Evolutionary conservation across 2,888 invertebrate genomes (phyloP), one percentile per base, ranked within the genome.

Genomic region (Abrostola tripartita): DNA sequence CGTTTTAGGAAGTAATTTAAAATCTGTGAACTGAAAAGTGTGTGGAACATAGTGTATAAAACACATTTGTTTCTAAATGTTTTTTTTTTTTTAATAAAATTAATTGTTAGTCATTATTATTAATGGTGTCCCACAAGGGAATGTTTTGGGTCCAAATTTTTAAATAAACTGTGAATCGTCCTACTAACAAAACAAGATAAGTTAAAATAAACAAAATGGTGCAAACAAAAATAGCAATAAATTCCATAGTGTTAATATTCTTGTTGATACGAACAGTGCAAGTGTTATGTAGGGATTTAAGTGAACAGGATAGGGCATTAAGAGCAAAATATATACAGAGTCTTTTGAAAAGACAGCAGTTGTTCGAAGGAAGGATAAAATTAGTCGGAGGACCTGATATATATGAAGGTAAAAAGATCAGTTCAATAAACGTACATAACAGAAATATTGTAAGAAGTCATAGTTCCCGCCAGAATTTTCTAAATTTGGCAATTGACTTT

Each of bases 301-400:
- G 85, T 84, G 92, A 90, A 58, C 83, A 61, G 58, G 94, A 95
- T 59, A 89, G 94, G 65, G 81, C 86, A 2, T 70, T 82, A 1
- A 88, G 95, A 52, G 96, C 96, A 0, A 92, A 95, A 37, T 94
- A 97, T 67, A 95, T 97, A 12, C 96, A 96, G 81, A 96, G 96
- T 78, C 95, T 97, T 76, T 91, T 97, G 73, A 97, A 97, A 80
- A 95, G 96, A 65, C 91, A 96, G 67, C 97, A 96, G 84, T 96
- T 96, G 87, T 95, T 96, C 76, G 97, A 98, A 79, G 98, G 97
- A 9, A 96, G 96, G 64, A 87, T 98, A 14, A 96, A 96, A 76
- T 92, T 98, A 7, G 95, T 97, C 0, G 97, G 97, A 24, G 97
- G 97, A 6, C 86, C 95, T 24, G 95, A 92, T 55, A 95, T 96